phyloP scores from a whole-genome alignment of 2,113 vertebrate genomes.

The Sula dactylatra region DNA sequence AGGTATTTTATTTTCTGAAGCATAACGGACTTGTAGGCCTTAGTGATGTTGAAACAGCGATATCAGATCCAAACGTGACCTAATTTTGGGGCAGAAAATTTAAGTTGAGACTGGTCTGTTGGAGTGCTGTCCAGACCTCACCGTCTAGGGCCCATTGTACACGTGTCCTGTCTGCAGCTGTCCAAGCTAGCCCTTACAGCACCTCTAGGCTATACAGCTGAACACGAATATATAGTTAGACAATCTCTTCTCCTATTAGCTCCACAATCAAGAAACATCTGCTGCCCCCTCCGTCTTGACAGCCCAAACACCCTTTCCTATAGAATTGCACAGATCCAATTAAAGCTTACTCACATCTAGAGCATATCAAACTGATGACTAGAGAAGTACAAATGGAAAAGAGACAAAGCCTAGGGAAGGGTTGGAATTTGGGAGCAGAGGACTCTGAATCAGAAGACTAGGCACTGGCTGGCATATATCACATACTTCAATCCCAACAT shows the following conservation, averaged over 20 bases:
- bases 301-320: not conserved
- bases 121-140: not conserved
- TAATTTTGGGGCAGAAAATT: not conserved
- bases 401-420: not conserved
- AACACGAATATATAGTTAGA: not conserved
- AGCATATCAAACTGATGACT: not conserved
- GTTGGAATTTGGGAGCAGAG: not conserved
- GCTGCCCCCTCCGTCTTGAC: not conserved
- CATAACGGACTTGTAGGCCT: not conserved
- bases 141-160: not conserved
- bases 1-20: not conserved
- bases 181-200: not conserved
- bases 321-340: not conserved
- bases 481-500: not conserved
- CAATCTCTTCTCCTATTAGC: not conserved
- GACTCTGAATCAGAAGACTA: not conserved
- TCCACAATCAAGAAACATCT: not conserved
- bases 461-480: not conserved
- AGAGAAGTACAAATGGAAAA: not conserved
- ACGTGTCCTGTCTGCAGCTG: fast-evolving
- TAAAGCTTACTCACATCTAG: not conserved
- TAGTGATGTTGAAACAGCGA: not conserved
- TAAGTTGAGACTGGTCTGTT: not conserved
- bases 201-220: not conserved
- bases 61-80: not conserved